phyloP scores from a whole-genome alignment of 2,797 vertebrate genomes.

The Dendrocincla tyrannina region DNA sequence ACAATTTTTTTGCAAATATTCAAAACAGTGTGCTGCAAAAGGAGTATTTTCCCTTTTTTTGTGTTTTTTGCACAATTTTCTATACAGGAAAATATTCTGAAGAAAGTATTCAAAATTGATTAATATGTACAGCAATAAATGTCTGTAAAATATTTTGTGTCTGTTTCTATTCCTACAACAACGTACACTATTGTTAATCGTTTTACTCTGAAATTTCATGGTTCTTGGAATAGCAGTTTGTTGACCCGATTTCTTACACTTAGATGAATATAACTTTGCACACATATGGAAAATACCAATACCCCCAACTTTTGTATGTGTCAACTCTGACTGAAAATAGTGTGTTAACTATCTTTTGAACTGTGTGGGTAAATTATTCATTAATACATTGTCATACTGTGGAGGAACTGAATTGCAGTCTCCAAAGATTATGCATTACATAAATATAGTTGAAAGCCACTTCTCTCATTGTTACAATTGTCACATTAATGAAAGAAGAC shows the following conservation, averaged over 20 bases:
- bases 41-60: neutral
- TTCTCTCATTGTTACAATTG: neutral
- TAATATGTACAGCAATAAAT: neutral
- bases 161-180: neutral
- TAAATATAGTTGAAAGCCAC: neutral
- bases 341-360: neutral
- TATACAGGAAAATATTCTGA: neutral
- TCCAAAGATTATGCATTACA: neutral
- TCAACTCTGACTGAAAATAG: neutral
- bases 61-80: neutral
- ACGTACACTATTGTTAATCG: neutral
- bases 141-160: neutral
- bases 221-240: neutral
- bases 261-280: neutral
- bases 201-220: neutral
- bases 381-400: neutral
- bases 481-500: conserved; percentile 14
- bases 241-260: neutral
- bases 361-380: neutral
- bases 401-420: neutral
- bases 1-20: neutral
- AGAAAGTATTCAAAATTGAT: neutral
- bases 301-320: neutral
- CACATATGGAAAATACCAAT: neutral
- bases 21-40: neutral